phyloP scores from a whole-genome alignment of 2,888 invertebrate species.

The Podotricha telesiphe region DNA sequence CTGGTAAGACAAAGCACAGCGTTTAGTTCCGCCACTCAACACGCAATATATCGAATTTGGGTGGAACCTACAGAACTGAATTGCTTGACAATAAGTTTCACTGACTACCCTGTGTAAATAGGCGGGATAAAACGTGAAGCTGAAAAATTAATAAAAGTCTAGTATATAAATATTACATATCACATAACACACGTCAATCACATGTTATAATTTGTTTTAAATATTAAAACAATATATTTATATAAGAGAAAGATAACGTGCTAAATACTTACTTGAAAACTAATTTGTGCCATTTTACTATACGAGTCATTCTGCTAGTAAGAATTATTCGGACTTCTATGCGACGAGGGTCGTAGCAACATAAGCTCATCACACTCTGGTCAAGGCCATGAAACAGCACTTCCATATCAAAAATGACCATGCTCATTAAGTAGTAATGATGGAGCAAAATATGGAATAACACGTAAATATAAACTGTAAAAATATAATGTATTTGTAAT shows the following conservation, averaged over 20 bases:
- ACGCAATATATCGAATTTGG: too few species aligned
- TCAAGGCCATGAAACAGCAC: conserved; percentile 64
- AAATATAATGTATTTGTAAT: background rate
- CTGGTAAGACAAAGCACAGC: too few species aligned
- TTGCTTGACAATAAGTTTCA: too few species aligned
- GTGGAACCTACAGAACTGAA: too few species aligned
- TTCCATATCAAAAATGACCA: conserved; percentile 61
- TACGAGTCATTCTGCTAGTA: conserved; percentile 55
- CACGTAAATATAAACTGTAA: conserved; percentile 63
- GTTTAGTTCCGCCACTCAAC: too few species aligned
- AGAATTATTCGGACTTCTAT: conserved; percentile 52
- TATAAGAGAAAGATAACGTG: too few species aligned
- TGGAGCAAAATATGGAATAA: conserved; percentile 65
- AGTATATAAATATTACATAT: too few species aligned
- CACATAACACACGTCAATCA: background rate
- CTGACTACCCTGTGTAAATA: too few species aligned
- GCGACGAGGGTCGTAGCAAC: conserved; percentile 50
- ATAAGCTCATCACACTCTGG: conserved; percentile 50
- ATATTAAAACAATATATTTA: too few species aligned
- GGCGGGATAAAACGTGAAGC: too few species aligned
- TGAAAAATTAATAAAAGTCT: too few species aligned
- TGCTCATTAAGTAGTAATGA: conserved; percentile 58
- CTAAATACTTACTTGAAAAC: conserved; percentile 32
- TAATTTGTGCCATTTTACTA: conserved; percentile 61
- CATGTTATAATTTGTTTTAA: background rate